A percentile compares a stretch with the other conserved stretches of the same genome.
Conservation (phyloP, 2,888 invertebrate genomes). For the Rhimphoctona megacephalus region DNA sequence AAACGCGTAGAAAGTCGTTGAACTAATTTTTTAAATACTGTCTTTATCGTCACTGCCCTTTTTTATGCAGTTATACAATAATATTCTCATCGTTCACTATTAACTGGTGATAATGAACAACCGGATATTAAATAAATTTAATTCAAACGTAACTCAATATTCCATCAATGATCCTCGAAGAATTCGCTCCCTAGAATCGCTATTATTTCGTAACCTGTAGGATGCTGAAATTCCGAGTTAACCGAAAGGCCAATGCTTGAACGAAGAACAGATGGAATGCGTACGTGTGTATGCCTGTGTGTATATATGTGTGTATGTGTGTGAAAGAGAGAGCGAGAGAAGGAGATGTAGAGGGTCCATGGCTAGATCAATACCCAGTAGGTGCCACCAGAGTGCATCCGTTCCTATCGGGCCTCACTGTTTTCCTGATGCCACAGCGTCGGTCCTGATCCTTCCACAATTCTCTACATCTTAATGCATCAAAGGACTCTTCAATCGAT, state of each 20-base stretch:
- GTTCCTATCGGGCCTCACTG: constrained; percentile 49
- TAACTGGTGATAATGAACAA: neutral
- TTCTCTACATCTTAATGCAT: neutral
- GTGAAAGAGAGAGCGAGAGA: neutral
- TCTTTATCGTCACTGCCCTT: neutral
- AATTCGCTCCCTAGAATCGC: constrained; percentile 33
- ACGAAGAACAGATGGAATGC: constrained; percentile 69
- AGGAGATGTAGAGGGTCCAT: constrained; percentile 69
- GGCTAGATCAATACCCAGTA: constrained; percentile 75
- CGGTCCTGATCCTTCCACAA: constrained; percentile 36
- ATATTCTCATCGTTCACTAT: neutral
- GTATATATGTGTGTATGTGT: constrained; percentile 49
- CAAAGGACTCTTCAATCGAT: neutral
- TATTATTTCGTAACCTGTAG: constrained; percentile 7
- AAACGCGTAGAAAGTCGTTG: neutral
- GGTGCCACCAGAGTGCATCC: constrained; percentile 48
- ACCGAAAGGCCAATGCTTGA: constrained; percentile 65
- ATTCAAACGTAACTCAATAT: constrained; percentile 27
- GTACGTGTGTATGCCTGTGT: constrained; percentile 43
- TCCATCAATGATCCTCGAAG: constrained; percentile 65
- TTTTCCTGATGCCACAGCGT: constrained; percentile 36
- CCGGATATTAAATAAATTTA: neutral
- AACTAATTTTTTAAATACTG: neutral
- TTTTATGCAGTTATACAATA: neutral
- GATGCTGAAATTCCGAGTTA: constrained; percentile 23